These are phyloP conservation scores for Cheilosia vernalis DNA, from an alignment of 2,888 invertebrate genomes.

Conservation along the genomic window DNA sequence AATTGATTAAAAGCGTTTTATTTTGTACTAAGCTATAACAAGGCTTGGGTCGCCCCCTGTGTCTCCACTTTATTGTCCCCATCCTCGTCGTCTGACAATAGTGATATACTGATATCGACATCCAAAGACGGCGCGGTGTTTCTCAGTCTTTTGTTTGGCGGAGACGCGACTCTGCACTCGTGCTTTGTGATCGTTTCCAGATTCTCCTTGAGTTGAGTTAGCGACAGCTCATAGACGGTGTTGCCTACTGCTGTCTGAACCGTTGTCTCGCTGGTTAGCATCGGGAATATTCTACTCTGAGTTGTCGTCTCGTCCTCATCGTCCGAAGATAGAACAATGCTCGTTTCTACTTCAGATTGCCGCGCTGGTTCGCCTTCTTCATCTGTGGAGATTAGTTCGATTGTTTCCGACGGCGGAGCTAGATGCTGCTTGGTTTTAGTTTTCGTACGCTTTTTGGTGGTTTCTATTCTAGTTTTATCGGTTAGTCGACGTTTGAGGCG, in stretches of 20 bases:
- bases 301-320: conserved; percentile 56
- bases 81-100: conserved; percentile 82
- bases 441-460: conserved; percentile 45
- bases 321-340: conserved; percentile 59
- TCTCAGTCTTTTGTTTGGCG: conserved; percentile 43
- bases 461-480: conserved; percentile 27
- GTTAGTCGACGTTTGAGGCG: conserved; percentile 78
- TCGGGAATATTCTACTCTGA: conserved; percentile 76
- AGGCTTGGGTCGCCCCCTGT: background rate
- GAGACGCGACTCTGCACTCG: background rate
- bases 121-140: conserved; percentile 79
- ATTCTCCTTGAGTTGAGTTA: conserved; percentile 81
- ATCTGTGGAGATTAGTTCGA: conserved; percentile 81
- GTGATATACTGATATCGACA: conserved; percentile 82
- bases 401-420: conserved; percentile 79
- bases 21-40: conserved; percentile 63
- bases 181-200: conserved; percentile 77
- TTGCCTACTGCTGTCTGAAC: conserved; percentile 82
- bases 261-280: conserved; percentile 81
- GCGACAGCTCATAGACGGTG: conserved; percentile 81
- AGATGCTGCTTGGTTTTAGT: conserved; percentile 71
- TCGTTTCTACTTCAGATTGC: conserved; percentile 30
- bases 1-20: conserved; percentile 50
- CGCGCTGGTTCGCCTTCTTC: conserved; percentile 62
- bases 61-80: conserved; percentile 70